phyloP scores from a whole-genome alignment of 2,888 invertebrate genomes.

The Acrocera orbiculus region DNA sequence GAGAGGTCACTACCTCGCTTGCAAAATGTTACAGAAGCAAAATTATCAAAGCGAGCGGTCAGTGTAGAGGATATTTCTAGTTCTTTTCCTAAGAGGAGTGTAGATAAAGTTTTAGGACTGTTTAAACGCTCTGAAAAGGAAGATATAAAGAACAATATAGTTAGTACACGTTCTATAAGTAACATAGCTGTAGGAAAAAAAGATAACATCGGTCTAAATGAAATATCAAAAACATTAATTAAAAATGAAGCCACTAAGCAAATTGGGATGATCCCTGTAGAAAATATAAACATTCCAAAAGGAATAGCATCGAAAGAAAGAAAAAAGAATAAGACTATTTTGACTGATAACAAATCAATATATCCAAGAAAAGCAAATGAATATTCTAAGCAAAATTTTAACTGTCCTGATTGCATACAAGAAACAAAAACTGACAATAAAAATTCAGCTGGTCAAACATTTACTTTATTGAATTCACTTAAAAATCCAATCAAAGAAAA shows the following conservation, averaged over 20 bases:
- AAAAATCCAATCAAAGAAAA: conserved; percentile 24
- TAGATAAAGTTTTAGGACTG: conserved; percentile 56
- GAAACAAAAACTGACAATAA: conserved; percentile 9
- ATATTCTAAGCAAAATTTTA: no score
- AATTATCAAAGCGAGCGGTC: conserved; percentile 50
- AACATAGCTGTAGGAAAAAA: no score
- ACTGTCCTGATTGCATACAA: conserved; percentile 15
- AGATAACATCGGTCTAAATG: no score
- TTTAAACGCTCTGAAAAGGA: conserved; percentile 57
- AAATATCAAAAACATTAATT: no score
- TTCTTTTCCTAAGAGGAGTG: conserved; percentile 43
- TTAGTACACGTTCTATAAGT: conserved; percentile 26
- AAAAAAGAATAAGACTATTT: no score
- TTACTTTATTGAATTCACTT: conserved; percentile 22
- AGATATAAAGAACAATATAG: conserved; percentile 27
- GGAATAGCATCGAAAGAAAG: no score
- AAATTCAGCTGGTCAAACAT: conserved; percentile 18
- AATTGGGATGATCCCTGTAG: no score
- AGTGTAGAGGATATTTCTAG: conserved; percentile 50
- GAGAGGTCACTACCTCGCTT: conserved; percentile 48
- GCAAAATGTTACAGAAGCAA: conserved; percentile 42
- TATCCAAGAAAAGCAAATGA: no score
- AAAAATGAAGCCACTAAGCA: no score
- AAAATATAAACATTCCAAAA: no score
- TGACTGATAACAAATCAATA: conserved; percentile 20